A percentile compares a stretch with the other conserved stretches of the same genome.
These are phyloP conservation scores for Notocelia uddmanniana DNA, from an alignment of 2,888 invertebrate genomes.

Conservation along the genomic window DNA sequence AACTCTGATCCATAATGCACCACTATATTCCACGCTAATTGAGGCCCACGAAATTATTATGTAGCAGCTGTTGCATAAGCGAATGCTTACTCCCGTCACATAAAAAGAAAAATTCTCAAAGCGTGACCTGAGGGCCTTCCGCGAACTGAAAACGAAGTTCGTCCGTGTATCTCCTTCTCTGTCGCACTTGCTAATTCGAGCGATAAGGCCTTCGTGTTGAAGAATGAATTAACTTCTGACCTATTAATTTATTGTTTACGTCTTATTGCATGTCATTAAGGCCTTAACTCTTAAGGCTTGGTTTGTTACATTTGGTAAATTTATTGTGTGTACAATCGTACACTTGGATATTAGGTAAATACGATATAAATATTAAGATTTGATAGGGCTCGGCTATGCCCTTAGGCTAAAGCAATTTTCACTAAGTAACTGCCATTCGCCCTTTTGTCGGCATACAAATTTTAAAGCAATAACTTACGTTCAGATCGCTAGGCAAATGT, in stretches of 20 bases:
- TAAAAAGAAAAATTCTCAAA: no score
- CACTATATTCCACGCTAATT: not conserved
- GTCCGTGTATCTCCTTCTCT: no score
- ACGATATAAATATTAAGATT: slow-evolving; percentile 26
- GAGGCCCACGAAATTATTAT: not conserved
- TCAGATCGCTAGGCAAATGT: slow-evolving; percentile 17
- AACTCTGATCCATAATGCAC: not conserved
- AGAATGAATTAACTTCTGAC: not conserved
- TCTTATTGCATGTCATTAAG: not conserved
- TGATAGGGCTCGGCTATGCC: slow-evolving; percentile 21
- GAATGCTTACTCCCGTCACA: no score
- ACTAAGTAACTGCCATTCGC: slow-evolving; percentile 32
- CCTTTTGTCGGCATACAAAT: slow-evolving; percentile 33
- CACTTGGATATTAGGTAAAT: slow-evolving; percentile 26
- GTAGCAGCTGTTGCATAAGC: no score
- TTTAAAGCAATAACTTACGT: slow-evolving; percentile 32
- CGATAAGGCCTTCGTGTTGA: not conserved
- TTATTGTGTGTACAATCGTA: not conserved
- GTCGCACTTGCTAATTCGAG: no score
- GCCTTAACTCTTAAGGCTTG: not conserved
- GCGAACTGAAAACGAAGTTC: no score
- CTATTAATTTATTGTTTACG: not conserved
- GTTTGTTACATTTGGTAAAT: slow-evolving; percentile 4
- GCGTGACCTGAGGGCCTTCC: no score
- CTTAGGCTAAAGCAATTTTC: slow-evolving; percentile 33